A percentile compares a stretch with the other conserved stretches of the same genome.
These are phyloP conservation scores for Palythoa caribaeorum DNA, from an alignment of 92 coral and sea anemone genomes.

Conservation along the genomic window DNA sequence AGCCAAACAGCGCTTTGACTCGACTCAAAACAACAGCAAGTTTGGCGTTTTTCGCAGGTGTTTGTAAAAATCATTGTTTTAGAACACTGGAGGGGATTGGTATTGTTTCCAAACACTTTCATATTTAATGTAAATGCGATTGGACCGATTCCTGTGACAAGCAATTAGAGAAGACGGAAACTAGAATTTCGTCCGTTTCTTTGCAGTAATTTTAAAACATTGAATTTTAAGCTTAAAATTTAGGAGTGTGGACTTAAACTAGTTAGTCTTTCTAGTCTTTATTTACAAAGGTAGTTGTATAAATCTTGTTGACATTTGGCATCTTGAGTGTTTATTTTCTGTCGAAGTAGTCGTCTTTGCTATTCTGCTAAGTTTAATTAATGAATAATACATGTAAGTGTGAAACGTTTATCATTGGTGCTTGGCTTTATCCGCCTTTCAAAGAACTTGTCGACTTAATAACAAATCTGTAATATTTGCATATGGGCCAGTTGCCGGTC, in stretches of 20 bases:
- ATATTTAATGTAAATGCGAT: constrained; percentile 13
- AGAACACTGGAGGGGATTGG: constrained; percentile 35
- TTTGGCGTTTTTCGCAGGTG: constrained; percentile 33
- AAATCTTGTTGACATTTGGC: background rate
- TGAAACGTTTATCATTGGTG: constrained; percentile 29
- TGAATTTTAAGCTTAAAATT: background rate
- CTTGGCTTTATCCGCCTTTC: constrained; percentile 22
- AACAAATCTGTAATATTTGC: constrained; percentile 20
- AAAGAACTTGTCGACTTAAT: constrained; percentile 26
- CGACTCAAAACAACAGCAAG: constrained; percentile 18
- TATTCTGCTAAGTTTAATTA: constrained; percentile 16
- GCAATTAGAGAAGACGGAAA: background rate
- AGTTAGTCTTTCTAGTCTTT: background rate
- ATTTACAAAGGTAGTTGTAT: background rate
- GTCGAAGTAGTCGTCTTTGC: constrained; percentile 3
- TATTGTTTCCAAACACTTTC: constrained; percentile 24
- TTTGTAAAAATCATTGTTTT: constrained; percentile 13
- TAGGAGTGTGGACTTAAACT: background rate
- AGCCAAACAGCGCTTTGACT: background rate
- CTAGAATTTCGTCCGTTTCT: background rate
- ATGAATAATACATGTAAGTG: constrained; percentile 24
- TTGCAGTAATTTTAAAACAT: background rate
- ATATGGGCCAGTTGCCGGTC: background rate
- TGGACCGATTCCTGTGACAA: background rate
- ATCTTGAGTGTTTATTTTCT: constrained; percentile 7